Conservation (phyloP, 2,888 invertebrate genomes). For the Cantharis flavilabris region DNA sequence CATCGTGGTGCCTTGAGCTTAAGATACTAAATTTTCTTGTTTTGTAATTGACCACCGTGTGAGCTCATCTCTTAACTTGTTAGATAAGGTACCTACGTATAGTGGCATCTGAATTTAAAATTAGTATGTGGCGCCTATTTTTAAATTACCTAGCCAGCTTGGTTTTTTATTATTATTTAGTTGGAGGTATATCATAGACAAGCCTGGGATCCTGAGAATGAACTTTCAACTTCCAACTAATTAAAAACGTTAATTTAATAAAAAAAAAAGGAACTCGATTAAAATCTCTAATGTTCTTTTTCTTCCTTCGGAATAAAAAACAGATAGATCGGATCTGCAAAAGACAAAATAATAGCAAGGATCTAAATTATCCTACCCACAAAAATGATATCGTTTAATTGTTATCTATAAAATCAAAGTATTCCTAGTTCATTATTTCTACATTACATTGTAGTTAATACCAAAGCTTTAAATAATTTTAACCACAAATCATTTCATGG, state of each 20-base stretch:
- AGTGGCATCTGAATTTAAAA: conserved; percentile 28
- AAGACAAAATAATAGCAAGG: neutral
- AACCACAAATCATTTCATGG: neutral
- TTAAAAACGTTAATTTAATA: neutral
- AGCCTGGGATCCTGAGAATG: conserved; percentile 1
- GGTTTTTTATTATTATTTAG: conserved; percentile 25
- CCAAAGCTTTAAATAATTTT: neutral
- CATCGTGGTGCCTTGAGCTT: neutral
- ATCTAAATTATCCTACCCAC: neutral
- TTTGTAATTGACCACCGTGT: conserved; percentile 17
- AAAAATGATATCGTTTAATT: neutral
- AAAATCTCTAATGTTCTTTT: neutral
- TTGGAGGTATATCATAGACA: conserved; percentile 14
- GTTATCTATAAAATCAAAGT: neutral
- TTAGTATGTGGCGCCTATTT: conserved; percentile 33
- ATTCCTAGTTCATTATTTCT: neutral
- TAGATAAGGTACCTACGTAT: conserved; percentile 12
- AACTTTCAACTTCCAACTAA: neutral
- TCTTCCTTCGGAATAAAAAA: neutral
- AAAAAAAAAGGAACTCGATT: neutral
- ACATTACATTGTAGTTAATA: conserved; percentile 1
- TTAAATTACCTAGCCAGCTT: conserved; percentile 31
- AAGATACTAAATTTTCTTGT: neutral
- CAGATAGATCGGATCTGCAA: neutral
- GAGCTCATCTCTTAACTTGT: conserved; percentile 20